phyloP scores from a whole-genome alignment of 2,113 vertebrate species.

The Paradoxurus hermaphroditus region DNA sequence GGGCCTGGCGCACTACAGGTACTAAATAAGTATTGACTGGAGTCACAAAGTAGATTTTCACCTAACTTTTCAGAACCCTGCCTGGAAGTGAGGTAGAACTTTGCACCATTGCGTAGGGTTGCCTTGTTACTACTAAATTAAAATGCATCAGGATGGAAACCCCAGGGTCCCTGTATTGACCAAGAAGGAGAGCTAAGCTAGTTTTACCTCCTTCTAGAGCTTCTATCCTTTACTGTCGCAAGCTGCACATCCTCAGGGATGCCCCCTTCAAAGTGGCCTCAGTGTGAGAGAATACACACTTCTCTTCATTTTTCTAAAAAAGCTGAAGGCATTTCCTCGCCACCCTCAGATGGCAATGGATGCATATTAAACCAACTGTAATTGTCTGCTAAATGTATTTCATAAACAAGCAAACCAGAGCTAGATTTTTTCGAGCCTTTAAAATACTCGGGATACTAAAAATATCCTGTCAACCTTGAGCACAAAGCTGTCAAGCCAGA shows the following conservation, averaged over 20 bases:
- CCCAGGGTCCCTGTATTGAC: neutral
- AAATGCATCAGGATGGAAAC: neutral
- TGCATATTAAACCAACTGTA: constrained; percentile 71
- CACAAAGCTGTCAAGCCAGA: constrained; percentile 75
- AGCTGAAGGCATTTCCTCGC: constrained; percentile 42
- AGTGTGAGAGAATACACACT: constrained; percentile 26
- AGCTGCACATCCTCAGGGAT: neutral
- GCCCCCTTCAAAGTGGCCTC: constrained; percentile 22
- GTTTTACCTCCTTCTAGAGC: neutral
- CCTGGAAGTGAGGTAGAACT: neutral
- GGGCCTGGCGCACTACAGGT: neutral
- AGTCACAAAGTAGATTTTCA: constrained; percentile 14
- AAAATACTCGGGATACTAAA: constrained; percentile 73
- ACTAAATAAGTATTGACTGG: neutral
- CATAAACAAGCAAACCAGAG: constrained; percentile 65
- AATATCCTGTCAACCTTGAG: constrained; percentile 77
- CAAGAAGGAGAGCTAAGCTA: neutral
- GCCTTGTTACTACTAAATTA: neutral
- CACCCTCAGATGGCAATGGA: constrained; percentile 55
- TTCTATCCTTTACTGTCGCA: neutral
- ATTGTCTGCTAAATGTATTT: constrained; percentile 70
- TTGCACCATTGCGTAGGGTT: neutral
- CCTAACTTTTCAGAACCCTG: neutral
- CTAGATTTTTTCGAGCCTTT: constrained; percentile 66
- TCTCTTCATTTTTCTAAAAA: constrained; percentile 49